Percentiles rank a stretch among this genome's conserved stretches.
phyloP scores from a whole-genome alignment of 2,888 invertebrate genomes.

The Enchytraeus crypticus region DNA sequence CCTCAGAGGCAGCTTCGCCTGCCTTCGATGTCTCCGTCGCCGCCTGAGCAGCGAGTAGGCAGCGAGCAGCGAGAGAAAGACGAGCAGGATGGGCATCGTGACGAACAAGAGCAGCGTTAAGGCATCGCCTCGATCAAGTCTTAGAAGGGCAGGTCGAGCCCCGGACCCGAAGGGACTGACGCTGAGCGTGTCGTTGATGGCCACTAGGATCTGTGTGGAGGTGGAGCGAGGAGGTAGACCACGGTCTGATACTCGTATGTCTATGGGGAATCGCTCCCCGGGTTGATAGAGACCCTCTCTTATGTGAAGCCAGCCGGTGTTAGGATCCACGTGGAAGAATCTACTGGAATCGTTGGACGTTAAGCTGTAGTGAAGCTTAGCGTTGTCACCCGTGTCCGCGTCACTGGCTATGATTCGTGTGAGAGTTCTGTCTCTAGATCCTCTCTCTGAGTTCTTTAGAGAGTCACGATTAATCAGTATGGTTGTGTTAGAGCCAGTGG shows the following conservation, averaged over 20 bases:
- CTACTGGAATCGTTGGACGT: background rate
- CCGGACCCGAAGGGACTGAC: background rate
- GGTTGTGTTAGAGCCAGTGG: background rate
- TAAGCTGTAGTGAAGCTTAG: background rate
- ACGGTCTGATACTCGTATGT: background rate
- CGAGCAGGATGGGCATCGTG: background rate
- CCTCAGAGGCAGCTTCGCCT: background rate
- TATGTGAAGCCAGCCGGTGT: background rate
- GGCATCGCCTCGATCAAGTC: background rate
- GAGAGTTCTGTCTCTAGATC: background rate
- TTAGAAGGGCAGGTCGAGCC: background rate
- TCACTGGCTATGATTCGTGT: background rate
- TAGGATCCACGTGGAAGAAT: background rate
- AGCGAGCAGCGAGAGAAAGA: background rate
- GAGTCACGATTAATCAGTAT: background rate
- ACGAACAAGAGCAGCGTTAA: background rate
- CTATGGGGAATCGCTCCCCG: background rate
- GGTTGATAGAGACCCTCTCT: background rate
- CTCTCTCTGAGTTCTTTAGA: background rate
- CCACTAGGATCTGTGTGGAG: background rate
- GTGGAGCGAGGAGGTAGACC: background rate
- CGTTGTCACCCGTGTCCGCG: conserved; percentile 2
- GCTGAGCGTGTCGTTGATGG: conserved; percentile 1
- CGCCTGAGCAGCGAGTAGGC: background rate
- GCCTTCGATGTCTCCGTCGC: too few species aligned